Percentiles rank a stretch among this genome's conserved stretches.
Conservation (phyloP, 2,113 vertebrate genomes). For the Coptodon rendalli region DNA sequence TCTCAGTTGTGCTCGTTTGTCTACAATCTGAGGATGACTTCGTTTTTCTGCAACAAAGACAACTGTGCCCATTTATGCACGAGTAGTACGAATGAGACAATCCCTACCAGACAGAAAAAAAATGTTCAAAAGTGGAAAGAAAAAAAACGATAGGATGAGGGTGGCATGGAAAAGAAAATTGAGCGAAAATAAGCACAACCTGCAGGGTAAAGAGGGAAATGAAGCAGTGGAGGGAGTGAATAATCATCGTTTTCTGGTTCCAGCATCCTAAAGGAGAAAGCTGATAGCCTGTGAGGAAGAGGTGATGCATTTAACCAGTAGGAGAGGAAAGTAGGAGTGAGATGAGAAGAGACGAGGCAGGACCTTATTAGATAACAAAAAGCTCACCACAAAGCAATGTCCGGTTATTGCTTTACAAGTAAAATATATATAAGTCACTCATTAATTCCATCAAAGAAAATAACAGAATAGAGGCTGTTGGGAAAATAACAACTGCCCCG, state of each 20-base stretch:
- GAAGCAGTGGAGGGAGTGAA: not conserved
- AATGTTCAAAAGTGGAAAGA: not conserved
- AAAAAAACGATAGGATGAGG: not conserved
- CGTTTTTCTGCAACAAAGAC: not conserved
- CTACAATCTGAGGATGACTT: not conserved
- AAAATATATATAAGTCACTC: not conserved
- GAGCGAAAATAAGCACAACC: not conserved
- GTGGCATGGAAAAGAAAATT: not conserved
- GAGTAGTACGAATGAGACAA: not conserved
- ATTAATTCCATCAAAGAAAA: not conserved
- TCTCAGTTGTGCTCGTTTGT: not conserved
- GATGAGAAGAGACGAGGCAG: not conserved
- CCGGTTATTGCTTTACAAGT: not conserved
- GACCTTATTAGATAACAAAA: not conserved
- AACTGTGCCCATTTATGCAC: not conserved
- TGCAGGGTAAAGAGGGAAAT: not conserved
- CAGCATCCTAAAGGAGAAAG: slow-evolving; percentile 33
- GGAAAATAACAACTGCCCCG: not conserved
- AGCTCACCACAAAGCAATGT: not conserved
- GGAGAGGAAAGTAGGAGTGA: not conserved
- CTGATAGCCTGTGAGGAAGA: not conserved
- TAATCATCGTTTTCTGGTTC: not conserved
- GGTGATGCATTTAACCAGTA: slow-evolving; percentile 3
- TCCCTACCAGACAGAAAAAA: not conserved
- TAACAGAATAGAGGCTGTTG: not conserved